Evolutionary conservation across 2,888 invertebrate genomes (phyloP), one percentile per base, ranked within the genome.

Genomic region (Caenorhabditis macrosperma): DNA sequence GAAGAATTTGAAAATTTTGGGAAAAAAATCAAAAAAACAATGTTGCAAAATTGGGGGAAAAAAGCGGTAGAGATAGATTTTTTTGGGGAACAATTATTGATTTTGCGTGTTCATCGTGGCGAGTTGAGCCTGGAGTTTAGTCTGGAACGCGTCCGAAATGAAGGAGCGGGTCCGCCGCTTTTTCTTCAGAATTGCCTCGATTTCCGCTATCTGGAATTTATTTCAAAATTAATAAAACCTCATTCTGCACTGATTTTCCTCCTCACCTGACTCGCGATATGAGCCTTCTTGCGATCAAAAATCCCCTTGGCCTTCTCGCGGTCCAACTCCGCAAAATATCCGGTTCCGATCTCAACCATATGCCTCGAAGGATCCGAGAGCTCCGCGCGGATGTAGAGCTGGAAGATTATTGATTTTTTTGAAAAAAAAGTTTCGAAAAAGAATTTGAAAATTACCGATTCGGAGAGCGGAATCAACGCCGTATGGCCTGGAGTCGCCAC

Each of bases 371-470:
- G 94, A 90, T 97, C 95, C 79, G 94, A 93, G 75, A 98, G 93
- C 87, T 94, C 94, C 1, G 97, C 98, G 46, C 96, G 95, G 48
- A 98, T 96, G 92, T 97, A 99, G 95, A 98, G 96, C 93, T 94
- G 83, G 68, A 86, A 81, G 38, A n/a, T n/a, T n/a, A 64, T 24
- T 77, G 48, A 71, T 78, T 66, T 33, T 26, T 48, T 26, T 7
- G 17, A 15, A 4, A 17, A 33, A 35, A 20, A 48, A 66, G 50
- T 1, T 9, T 9, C 9, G 12, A 12, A 5, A 33, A 33, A 10
- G 33, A 28, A 4, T 6, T 17, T 1, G 35, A 26, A 64, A 52
- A 64, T 26, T 93, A 94, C 94, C 88, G 97, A 97, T 88, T 95
- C 95, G 15, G 97, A 97, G 15, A 98, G 93, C 1, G 98, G 98